Evolutionary conservation across 1,140 invertebrate genomes (phyloP).

Genomic region (Trichomalopsis sarcophagae): DNA sequence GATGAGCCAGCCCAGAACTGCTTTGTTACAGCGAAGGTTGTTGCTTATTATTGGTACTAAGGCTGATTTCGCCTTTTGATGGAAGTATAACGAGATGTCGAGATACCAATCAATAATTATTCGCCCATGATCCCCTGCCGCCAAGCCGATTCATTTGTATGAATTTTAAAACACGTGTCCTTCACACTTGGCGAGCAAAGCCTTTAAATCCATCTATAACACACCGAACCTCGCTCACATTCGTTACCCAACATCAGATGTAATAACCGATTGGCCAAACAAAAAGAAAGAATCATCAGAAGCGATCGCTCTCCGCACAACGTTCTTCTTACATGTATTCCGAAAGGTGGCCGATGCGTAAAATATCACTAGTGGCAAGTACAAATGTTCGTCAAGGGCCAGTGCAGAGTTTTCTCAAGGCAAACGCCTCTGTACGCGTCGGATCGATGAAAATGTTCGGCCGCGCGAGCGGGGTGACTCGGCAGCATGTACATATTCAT

Average conservation of each 20-base stretch:
- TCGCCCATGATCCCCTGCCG: too few species aligned
- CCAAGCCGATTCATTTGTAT: too few species aligned
- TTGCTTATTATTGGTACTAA: too few species aligned
- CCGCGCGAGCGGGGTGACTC: not conserved
- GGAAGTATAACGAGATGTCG: too few species aligned
- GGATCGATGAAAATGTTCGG: not conserved
- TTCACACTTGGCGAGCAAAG: too few species aligned
- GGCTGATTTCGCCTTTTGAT: too few species aligned
- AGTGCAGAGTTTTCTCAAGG: not conserved
- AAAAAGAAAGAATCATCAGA: not conserved
- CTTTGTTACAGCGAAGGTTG: too few species aligned
- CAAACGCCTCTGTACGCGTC: not conserved
- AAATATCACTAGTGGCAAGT: slow-evolving; percentile 38
- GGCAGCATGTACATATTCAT: slow-evolving; percentile 12
- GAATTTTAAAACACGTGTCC: too few species aligned
- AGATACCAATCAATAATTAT: too few species aligned
- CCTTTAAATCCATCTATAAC: too few species aligned
- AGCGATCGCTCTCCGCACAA: not conserved
- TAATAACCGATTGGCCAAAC: not conserved
- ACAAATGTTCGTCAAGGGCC: not conserved
- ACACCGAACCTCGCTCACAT: not conserved
- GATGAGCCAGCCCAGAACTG: too few species aligned
- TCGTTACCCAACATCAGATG: too few species aligned
- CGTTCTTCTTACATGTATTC: not conserved
- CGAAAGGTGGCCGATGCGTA: slow-evolving; percentile 25